phyloP scores from a whole-genome alignment of 2,888 invertebrate species.

The Silvanus unidentatus region DNA sequence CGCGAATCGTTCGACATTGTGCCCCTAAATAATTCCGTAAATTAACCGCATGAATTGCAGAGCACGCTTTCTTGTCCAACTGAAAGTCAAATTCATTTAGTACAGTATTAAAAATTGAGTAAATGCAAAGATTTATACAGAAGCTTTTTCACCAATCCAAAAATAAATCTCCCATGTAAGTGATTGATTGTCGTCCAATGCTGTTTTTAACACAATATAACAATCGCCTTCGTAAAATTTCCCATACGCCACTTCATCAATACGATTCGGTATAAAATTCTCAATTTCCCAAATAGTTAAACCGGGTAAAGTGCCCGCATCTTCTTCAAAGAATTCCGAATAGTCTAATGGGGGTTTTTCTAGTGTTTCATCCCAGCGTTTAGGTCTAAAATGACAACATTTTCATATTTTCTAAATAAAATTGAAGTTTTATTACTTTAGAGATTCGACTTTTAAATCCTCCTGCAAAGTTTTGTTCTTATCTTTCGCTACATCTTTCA shows the following conservation, averaged over 20 bases:
- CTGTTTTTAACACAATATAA: slow-evolving; percentile 91
- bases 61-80: slow-evolving; percentile 92
- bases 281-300: slow-evolving; percentile 98
- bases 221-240: slow-evolving; percentile 99
- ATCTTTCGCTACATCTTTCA: slow-evolving; percentile 80
- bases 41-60: slow-evolving; percentile 98
- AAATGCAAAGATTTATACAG: slow-evolving; percentile 53
- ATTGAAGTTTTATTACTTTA: no score
- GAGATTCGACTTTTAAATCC: slow-evolving; percentile 61
- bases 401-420: slow-evolving; percentile 3
- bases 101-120: slow-evolving; percentile 4
- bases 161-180: slow-evolving; percentile 95
- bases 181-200: slow-evolving; percentile 74
- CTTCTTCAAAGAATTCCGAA: slow-evolving; percentile 94
- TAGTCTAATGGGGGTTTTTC: slow-evolving; percentile 95
- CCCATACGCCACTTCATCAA: slow-evolving; percentile 90
- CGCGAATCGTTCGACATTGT: slow-evolving; percentile 85
- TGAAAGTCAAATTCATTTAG: slow-evolving; percentile 40
- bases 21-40: slow-evolving; percentile 93
- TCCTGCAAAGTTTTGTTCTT: slow-evolving; percentile 67
- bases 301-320: slow-evolving; percentile 88
- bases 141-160: slow-evolving; percentile 96
- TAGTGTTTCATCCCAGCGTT: slow-evolving; percentile 92
- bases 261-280: slow-evolving; percentile 93
- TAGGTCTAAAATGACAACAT: slow-evolving; percentile 60